Percentiles rank a stretch among this genome's conserved stretches.
Conservation (phyloP, 2,888 invertebrate genomes). For the Lydus trimaculatus region DNA sequence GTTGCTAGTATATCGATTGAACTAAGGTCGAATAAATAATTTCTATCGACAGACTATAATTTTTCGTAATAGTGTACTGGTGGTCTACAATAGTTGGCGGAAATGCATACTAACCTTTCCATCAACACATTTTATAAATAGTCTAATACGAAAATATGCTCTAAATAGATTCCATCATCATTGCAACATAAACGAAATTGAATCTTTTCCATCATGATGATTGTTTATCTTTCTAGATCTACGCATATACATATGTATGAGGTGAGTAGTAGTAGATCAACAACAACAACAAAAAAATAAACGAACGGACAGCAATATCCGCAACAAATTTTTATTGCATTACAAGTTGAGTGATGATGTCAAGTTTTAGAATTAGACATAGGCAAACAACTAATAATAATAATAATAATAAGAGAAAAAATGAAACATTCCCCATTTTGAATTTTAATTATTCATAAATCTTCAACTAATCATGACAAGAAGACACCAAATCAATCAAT, state of each 20-base stretch:
- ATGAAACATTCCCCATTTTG: neutral
- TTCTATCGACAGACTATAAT: no score
- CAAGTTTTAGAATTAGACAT: neutral
- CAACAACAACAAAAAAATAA: neutral
- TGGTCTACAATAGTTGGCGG: neutral
- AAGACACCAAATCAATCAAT: neutral
- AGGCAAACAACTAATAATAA: neutral
- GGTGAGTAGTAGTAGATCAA: neutral
- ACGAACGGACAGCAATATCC: neutral
- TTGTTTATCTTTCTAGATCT: neutral
- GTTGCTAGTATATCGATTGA: no score
- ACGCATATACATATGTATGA: neutral
- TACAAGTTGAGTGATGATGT: neutral
- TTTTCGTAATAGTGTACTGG: neutral
- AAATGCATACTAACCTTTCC: neutral
- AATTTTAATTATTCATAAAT: neutral
- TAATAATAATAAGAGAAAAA: neutral
- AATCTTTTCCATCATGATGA: neutral
- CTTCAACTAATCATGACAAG: neutral
- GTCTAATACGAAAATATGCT: neutral
- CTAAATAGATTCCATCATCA: neutral
- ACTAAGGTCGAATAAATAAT: no score
- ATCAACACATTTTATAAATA: neutral
- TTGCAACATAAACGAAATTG: neutral
- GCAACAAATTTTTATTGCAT: conserved; percentile 4